phyloP scores from a whole-genome alignment of 2,888 invertebrate species.

The Formica aserva region DNA sequence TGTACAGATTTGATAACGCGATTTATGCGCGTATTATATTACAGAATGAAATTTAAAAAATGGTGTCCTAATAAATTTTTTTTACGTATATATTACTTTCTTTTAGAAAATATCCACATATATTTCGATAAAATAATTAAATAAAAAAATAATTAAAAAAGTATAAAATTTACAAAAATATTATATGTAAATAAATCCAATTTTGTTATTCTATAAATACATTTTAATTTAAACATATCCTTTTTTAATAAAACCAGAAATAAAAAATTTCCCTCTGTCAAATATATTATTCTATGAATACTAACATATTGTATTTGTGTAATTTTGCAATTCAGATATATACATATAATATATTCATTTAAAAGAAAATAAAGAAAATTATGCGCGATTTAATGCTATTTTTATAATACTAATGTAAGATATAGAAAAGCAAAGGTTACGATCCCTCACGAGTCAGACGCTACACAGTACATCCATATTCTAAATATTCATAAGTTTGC shows the following conservation, averaged over 20 bases:
- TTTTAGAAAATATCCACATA: not conserved
- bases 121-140: not conserved
- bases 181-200: not conserved
- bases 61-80: not conserved
- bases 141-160: not conserved
- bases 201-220: not conserved
- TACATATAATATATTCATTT: not conserved
- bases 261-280: not conserved
- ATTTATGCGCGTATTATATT: not conserved
- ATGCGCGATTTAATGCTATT: not conserved
- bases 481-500: slow-evolving; percentile 17
- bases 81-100: not conserved
- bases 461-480: not conserved
- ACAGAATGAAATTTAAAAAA: not conserved
- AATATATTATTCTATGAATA: not conserved
- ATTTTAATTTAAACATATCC: not conserved
- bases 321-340: not conserved
- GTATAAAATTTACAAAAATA: not conserved
- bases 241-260: not conserved
- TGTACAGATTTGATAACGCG: not conserved
- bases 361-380: slow-evolving; percentile 4
- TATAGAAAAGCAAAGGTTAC: not conserved
- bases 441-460: not conserved
- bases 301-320: slow-evolving; percentile 2
- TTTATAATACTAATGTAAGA: not conserved